These are phyloP conservation scores for Cacoxenus indagator DNA, from an alignment of 2,888 invertebrate genomes.

Conservation along the genomic window DNA sequence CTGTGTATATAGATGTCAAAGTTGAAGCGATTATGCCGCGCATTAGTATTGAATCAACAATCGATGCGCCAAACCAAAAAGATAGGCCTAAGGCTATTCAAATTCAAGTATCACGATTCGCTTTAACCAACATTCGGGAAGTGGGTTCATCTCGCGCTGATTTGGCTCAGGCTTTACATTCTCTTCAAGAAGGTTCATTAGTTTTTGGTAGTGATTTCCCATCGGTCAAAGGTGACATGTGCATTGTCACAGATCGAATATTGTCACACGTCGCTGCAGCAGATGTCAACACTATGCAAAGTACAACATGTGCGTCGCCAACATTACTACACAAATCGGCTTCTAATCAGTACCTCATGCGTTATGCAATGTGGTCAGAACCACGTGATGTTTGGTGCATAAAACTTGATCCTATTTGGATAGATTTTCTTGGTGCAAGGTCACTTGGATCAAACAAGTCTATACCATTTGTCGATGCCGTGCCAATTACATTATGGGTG, in stretches of 20 bases:
- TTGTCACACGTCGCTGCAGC: slow-evolving; percentile 78
- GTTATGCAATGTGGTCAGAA: slow-evolving; percentile 82
- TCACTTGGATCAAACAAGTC: slow-evolving; percentile 81
- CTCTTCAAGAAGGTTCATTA: slow-evolving; percentile 81
- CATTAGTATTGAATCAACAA: slow-evolving; percentile 77
- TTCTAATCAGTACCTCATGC: slow-evolving; percentile 66
- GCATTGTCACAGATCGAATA: slow-evolving; percentile 87
- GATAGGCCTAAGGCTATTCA: slow-evolving; percentile 91
- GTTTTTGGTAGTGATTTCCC: slow-evolving; percentile 87
- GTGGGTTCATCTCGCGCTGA: slow-evolving; percentile 79
- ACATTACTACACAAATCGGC: slow-evolving; percentile 53
- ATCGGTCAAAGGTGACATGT: slow-evolving; percentile 77
- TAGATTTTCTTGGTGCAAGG: slow-evolving; percentile 89
- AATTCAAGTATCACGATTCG: slow-evolving; percentile 71
- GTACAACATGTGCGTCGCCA: not conserved
- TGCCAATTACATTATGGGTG: slow-evolving; percentile 90
- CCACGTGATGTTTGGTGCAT: slow-evolving; percentile 91
- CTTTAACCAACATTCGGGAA: slow-evolving; percentile 78
- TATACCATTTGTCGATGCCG: slow-evolving; percentile 86
- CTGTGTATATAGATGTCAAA: slow-evolving; percentile 84
- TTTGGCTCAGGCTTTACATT: slow-evolving; percentile 83
- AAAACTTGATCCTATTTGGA: slow-evolving; percentile 91
- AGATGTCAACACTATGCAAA: slow-evolving; percentile 65
- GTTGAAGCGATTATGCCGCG: slow-evolving; percentile 95
- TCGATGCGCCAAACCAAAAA: slow-evolving; percentile 83